Base-by-base conservation (phyloP, 2,888 invertebrate genomes). In the Phortica okadai region DNA sequence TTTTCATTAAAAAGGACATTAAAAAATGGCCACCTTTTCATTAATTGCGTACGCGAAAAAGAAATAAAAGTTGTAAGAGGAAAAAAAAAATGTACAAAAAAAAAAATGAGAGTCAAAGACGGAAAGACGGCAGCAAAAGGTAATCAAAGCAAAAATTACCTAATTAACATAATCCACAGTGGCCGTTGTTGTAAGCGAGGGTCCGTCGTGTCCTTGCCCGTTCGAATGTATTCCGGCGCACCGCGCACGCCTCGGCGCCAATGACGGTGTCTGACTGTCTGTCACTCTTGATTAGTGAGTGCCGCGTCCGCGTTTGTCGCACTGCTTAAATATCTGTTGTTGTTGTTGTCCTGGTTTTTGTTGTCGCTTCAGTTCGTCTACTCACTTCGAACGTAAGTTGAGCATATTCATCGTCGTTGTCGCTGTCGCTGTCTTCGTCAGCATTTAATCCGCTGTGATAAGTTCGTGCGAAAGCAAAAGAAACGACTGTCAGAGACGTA, bases 141-240 rank as follows among this genome's bases (percentile, higher is more conserved):
- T 84, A 88, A 87, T 87, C 86, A 88, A 83, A 87, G 88, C 84
- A 84, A 84, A 88, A 89, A 89, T 87, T 89, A 89, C 87, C 87
- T 87, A 87, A 87, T 87, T 89, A 89, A 85, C 87, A 89, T 87
- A 87, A 87, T 87, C 87, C 87, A 83, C 86, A 87, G 88, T 87
- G 87, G 81, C 84, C 89, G 88, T 82, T 41, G 58, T 2, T 41
- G 58, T 2, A 50, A 50, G n/a, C 14, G 33, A 6, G 66, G 41
- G 2, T 8, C 21, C 66, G 5, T 6, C 11, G 41, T n/a, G 21
- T 33, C 11, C 70, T 21, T 67, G 77, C n/a, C 44, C 73, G 74
- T 58, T 21, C 56, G 70, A 33, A 21, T 21, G 21, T 21, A 21
- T 21, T 21, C 21, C 21, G 21, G 1, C 21, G 21, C 21, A 21